Evolutionary conservation across 2,113 vertebrate genomes (phyloP).

Genomic region (Pteronura brasiliensis): DNA sequence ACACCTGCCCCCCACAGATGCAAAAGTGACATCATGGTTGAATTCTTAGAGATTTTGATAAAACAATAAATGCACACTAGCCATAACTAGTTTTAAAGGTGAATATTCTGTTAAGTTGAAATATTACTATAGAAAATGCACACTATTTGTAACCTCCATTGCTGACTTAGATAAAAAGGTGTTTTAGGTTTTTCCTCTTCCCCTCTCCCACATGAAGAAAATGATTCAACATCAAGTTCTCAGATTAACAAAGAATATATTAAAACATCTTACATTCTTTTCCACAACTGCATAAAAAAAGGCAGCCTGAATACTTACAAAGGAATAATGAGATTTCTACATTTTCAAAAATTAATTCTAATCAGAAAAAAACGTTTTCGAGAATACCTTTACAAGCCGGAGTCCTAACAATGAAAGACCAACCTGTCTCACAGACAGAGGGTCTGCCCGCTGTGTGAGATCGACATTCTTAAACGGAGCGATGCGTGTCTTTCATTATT

Average conservation of each 20-base stretch:
- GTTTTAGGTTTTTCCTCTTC: background rate
- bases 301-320: slow-evolving; percentile 73
- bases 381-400: slow-evolving; percentile 69
- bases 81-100: slow-evolving; percentile 43
- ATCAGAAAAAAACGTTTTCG: slow-evolving; percentile 70
- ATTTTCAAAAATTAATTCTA: slow-evolving; percentile 76
- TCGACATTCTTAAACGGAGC: slow-evolving; percentile 81
- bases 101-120: slow-evolving; percentile 37
- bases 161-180: slow-evolving; percentile 52
- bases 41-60: background rate
- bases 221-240: slow-evolving; percentile 71
- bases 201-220: slow-evolving; percentile 62
- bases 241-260: slow-evolving; percentile 80
- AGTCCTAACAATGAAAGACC: slow-evolving; percentile 73
- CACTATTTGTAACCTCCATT: slow-evolving; percentile 51
- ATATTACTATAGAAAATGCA: slow-evolving; percentile 44
- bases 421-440: slow-evolving; percentile 67
- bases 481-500: slow-evolving; percentile 78
- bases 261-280: slow-evolving; percentile 83
- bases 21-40: background rate
- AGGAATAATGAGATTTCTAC: slow-evolving; percentile 70
- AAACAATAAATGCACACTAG: slow-evolving; percentile 27
- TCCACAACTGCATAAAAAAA: slow-evolving; percentile 70
- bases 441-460: slow-evolving; percentile 71
- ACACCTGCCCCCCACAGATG: background rate